Base-by-base conservation (phyloP, 2,888 invertebrate species). In the Arge pagana region DNA sequence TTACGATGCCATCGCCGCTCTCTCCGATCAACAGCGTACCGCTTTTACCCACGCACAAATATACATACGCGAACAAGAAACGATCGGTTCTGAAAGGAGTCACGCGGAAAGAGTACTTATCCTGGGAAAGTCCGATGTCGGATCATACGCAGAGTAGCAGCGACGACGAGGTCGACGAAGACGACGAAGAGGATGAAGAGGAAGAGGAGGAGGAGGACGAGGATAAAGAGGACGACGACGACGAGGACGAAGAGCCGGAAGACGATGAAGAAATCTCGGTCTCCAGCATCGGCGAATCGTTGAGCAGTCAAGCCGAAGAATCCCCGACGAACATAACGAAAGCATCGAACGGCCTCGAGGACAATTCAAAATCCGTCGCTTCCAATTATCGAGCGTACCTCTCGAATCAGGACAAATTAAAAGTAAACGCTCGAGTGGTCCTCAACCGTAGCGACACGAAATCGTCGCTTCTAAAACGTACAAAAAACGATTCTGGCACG, bases 71-170 rank as follows among this genome's bases (percentile, higher is more conserved):
- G 3, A 76, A 76, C 51, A 74, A 74, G 36, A 76, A 72, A 31
- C 67, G 73, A 4, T 54, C 63, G 0, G 49, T 66, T 7, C 67
- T 64, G n/a, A 72, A 74, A 43, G n/a, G n/a, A n/a, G 60, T 71
- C 8, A 16, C 56, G n/a, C 54, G 62, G 1, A 66, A 66, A 35
- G 67, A 66, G 7, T 69, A 68, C 16, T 60, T 73, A 4, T 62
- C 72, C 3, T 75, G 75, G 75, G 75, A 72, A 53, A 74, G 74
- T 26, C 75, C 74, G 2, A 61, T 68, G 54, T 74, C 73, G 0
- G 75, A 74, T 50, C 62, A 72, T 26, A 72, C 68, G 37, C 64
- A 71, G 48, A 70, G 70, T 13, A 74, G 66, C 58, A 73, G 64
- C 58, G 74, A 58, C 10, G 50, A 67, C 49, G 70, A 73, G 21